Evolutionary conservation across 2,113 vertebrate species (phyloP), one percentile per base, ranked within the genome.

Genomic region (Cebidichthys violaceus): DNA sequence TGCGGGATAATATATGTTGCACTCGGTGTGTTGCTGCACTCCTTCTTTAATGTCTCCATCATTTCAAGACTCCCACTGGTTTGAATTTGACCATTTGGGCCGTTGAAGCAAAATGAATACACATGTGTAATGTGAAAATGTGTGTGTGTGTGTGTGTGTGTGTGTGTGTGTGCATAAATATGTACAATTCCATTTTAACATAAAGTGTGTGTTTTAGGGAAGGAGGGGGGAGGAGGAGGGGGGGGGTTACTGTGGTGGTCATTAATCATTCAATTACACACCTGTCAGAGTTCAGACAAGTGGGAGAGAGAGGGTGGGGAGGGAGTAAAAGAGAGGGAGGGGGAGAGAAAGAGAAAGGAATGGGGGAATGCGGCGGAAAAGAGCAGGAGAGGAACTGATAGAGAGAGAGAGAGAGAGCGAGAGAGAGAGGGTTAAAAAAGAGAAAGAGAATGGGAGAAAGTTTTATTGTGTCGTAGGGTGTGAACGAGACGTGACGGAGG

Each of bases 261-360:
- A 95, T 96, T 94, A 95, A 96, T 96, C 96, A 96, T 95, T 92
- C 92, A 94, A 96, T 96, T 96, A 96, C 94, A 95, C 95, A 96
- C 95, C 95, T 96, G 96, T 95, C 95, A 96, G 94, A 92, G 88
- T 91, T 85, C 88, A 94, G 92, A 95, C 93, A 95, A 95, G 94
- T 79, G 86, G 84, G 82, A 82, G 82, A 70, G 82, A 70, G 82
- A 66, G 60, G 39, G 61, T 65, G 80, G 72, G 59, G 79, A 59
- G 52, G 41, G 61, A 4, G 64, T 29, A 43, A 55, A 45, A 59
- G 39, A 27, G 41, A 39, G 66, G 57, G 59, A 33, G 68, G 64
- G 57, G 77, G 33, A 43, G 37, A 37, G 70, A 43, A 29, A 77
- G 72, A 79, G 60, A 79, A 75, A 81, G 64, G 75, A 71, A 82